Evolutionary conservation across 2,113 vertebrate species (phyloP).

Genomic region (Tragelaphus scriptus): DNA sequence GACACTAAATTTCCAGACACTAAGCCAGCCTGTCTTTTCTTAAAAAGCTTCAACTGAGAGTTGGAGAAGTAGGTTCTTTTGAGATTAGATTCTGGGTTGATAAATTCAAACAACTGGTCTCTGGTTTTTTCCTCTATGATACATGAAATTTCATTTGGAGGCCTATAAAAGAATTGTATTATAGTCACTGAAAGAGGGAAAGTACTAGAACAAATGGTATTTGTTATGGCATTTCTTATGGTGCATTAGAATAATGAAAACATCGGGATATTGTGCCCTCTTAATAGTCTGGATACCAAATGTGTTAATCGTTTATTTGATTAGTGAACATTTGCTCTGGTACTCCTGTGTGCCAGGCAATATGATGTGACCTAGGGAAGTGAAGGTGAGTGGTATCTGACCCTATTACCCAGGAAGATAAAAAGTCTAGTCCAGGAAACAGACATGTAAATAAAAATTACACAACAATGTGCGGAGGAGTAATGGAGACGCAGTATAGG

Average conservation of each 20-base stretch:
- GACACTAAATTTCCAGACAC: neutral
- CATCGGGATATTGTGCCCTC: neutral
- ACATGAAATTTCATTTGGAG: conserved; percentile 16
- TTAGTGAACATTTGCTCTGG: neutral
- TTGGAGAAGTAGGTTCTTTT: neutral
- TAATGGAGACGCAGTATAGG: neutral
- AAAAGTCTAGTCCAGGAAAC: neutral
- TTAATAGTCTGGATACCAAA: neutral
- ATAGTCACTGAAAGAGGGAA: neutral
- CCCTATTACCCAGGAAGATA: neutral
- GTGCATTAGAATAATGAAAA: neutral
- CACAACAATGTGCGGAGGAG: neutral
- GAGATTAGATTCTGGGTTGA: neutral
- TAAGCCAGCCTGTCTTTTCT: neutral
- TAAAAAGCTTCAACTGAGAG: neutral
- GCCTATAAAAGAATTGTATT: conserved; percentile 33
- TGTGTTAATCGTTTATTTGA: neutral
- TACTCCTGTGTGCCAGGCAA: neutral
- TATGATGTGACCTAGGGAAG: neutral
- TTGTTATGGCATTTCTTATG: neutral
- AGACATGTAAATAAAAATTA: conserved; percentile 20
- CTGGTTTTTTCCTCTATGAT: conserved; percentile 8
- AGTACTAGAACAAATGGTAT: neutral
- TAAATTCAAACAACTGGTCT: neutral
- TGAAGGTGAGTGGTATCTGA: neutral